A percentile compares a stretch with the other conserved stretches of the same genome.
These are phyloP conservation scores for Nothocercus julius DNA, from an alignment of 2,113 vertebrate genomes.

Conservation along the genomic window DNA sequence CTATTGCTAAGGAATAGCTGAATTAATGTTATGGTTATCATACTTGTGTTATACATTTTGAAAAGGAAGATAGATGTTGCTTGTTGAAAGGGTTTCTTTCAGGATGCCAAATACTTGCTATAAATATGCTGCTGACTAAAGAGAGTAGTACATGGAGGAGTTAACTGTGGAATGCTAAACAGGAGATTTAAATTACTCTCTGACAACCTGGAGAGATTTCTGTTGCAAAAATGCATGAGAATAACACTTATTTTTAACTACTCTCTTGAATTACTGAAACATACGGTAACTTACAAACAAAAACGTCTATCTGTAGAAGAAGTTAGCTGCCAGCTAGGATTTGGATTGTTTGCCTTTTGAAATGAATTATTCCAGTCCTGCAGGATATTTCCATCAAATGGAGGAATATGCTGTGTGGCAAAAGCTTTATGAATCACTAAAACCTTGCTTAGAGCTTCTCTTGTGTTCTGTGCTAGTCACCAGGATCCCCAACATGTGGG, in stretches of 20 bases:
- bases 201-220: conserved; percentile 6
- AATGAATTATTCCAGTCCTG: neutral
- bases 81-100: conserved; percentile 12
- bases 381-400: neutral
- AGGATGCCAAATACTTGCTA: neutral
- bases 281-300: conserved; percentile 32
- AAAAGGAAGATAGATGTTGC: neutral
- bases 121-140: conserved; percentile 49
- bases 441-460: neutral
- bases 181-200: conserved; percentile 14
- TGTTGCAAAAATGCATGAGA: conserved; percentile 19
- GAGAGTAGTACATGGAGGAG: neutral
- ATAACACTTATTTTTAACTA: neutral
- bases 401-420: neutral
- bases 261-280: neutral
- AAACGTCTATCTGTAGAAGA: neutral
- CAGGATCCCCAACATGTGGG: neutral
- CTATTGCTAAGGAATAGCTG: neutral
- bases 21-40: neutral
- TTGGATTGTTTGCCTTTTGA: conserved; percentile 16
- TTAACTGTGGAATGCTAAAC: conserved; percentile 26
- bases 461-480: neutral
- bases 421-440: neutral
- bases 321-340: neutral
- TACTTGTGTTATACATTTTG: neutral